phyloP scores from a whole-genome alignment of 2,113 vertebrate species.

The Geothlypis trichas region DNA sequence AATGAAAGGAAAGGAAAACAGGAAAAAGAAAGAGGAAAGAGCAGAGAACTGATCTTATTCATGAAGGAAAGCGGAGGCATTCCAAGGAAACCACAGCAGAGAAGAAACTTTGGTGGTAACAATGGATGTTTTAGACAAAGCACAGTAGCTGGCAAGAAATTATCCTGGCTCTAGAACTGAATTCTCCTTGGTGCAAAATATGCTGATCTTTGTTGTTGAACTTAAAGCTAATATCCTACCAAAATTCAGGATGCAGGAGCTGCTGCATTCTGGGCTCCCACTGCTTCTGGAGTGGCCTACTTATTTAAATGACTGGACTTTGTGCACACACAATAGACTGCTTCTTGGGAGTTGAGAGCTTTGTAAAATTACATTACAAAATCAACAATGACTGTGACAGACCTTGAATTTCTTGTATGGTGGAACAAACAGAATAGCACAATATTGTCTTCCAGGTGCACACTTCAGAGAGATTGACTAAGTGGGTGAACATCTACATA shows the following conservation, averaged over 20 bases:
- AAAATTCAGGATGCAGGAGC: neutral
- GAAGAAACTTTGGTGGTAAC: neutral
- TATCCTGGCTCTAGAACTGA: neutral
- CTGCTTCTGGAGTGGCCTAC: neutral
- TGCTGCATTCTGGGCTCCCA: neutral
- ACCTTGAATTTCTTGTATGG: neutral
- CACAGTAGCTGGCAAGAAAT: neutral
- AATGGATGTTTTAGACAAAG: neutral
- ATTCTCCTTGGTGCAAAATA: neutral
- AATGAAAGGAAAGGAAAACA: neutral
- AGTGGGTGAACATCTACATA: neutral
- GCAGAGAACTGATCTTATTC: neutral
- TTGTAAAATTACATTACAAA: neutral
- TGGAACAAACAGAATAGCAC: neutral
- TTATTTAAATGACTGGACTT: neutral
- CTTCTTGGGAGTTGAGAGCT: neutral
- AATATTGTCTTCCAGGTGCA: neutral
- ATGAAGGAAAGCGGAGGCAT: neutral
- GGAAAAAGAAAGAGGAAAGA: neutral
- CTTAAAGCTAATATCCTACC: neutral
- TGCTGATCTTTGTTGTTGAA: neutral
- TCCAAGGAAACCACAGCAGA: neutral
- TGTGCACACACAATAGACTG: neutral
- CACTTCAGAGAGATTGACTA: neutral
- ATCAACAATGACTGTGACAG: neutral